Base-by-base conservation (phyloP, 2,113 vertebrate genomes). In the Saguinus midas region DNA sequence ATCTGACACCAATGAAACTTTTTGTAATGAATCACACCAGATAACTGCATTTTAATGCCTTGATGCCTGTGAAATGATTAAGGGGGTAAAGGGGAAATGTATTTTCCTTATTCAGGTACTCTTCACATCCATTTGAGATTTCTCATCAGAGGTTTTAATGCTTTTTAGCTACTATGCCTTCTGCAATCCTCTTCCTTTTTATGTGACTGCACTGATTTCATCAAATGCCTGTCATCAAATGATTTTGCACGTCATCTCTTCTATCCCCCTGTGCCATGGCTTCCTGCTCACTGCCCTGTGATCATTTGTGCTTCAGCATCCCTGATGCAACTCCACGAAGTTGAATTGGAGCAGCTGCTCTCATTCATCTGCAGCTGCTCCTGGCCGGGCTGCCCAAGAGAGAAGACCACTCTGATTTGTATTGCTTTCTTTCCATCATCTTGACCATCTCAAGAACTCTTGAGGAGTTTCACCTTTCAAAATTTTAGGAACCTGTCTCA, bases 1-100 rank as follows among this genome's bases (percentile, higher is more conserved):
- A 91, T 86, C 76, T 97, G 92, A 88, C 73, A 97, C 43, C 68
- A 88, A 0, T 92, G 93, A 57, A 95, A 84, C 35, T 43, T 96
- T 75, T 92, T 90, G 58, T 85, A 96, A 79, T 91, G 85, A 96
- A 89, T 95, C 85, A 95, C 37, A 50, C 52, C 23, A 35, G 68
- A 78, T 68, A 93, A 64, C 27, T 75, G 45, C 57, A n/a, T 96
- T 88, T 92, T 84, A 92, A 86, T 97, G 18, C 78, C 55, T 68
- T 91, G 92, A 48, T 92, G 61, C 20, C 73, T 37, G 23, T 97
- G 78, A 78, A 96, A 84, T 0, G 1, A 66, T 91, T 76, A 11
- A 12, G 29, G 37, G 45, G 32, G 32, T 85, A 45, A 78, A 91
- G 45, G 40, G 29, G 17, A 81, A 85, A 50, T 37, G 8, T 37